Percentiles rank a stretch among this genome's conserved stretches.
phyloP scores from a whole-genome alignment of 2,888 invertebrate genomes.

The Imbricaverruca yamaguchii region DNA sequence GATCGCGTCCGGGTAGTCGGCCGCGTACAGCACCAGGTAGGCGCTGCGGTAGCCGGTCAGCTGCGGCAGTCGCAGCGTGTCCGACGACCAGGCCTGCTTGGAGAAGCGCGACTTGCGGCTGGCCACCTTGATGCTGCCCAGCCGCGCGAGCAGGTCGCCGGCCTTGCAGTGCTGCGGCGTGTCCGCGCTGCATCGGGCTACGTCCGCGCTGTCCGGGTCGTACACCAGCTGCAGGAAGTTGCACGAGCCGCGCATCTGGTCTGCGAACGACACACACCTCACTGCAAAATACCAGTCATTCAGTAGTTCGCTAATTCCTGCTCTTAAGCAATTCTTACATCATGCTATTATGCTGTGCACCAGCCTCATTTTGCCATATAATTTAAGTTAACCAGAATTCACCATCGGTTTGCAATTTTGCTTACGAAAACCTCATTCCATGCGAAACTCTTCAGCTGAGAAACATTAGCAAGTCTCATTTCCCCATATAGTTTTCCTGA shows the following conservation, averaged over 20 bases:
- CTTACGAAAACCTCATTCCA: too few relatives aligned
- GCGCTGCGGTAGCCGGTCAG: slow-evolving; percentile 48
- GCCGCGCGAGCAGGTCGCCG: slow-evolving; percentile 67
- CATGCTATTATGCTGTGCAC: too few relatives aligned
- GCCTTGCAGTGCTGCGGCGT: slow-evolving; percentile 36
- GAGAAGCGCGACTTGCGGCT: slow-evolving; percentile 35
- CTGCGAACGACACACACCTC: slow-evolving; percentile 38
- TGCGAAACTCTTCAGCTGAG: too few relatives aligned
- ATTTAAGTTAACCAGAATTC: too few relatives aligned
- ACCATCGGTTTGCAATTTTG: too few relatives aligned
- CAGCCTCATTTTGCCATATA: too few relatives aligned
- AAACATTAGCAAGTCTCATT: too few relatives aligned
- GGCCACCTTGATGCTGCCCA: slow-evolving; percentile 52
- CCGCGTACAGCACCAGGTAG: slow-evolving; percentile 73
- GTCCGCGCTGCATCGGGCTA: slow-evolving; percentile 35
- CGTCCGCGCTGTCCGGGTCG: slow-evolving; percentile 64
- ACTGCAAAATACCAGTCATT: too few relatives aligned
- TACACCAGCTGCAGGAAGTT: slow-evolving; percentile 76
- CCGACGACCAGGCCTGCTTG: slow-evolving; percentile 58
- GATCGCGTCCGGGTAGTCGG: slow-evolving; percentile 64
- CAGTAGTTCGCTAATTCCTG: too few relatives aligned
- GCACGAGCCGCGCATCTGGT: slow-evolving; percentile 65
- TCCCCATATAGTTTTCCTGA: too few relatives aligned
- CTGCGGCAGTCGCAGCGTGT: slow-evolving; percentile 58
- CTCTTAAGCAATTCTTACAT: too few relatives aligned